phyloP scores from a whole-genome alignment of 2,888 invertebrate species.

The Pilophorus perplexus region DNA sequence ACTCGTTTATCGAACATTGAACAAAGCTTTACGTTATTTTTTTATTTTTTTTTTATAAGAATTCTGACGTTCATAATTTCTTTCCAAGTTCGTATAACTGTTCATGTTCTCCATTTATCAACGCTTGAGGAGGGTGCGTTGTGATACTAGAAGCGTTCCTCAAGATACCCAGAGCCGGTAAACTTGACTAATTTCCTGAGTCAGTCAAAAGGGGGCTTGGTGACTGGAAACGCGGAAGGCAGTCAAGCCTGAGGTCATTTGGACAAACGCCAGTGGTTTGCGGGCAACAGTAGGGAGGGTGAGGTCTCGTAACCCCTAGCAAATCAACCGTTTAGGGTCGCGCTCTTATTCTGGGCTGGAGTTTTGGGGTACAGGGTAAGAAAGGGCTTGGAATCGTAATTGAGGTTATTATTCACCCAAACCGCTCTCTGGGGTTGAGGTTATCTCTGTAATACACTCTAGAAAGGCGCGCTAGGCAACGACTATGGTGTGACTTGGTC shows the following conservation, averaged over 20 bases:
- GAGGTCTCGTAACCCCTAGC: background rate
- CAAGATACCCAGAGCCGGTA: too few relatives aligned
- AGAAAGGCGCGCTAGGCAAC: too few relatives aligned
- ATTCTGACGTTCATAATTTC: too few relatives aligned
- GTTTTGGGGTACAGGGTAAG: background rate
- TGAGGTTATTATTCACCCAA: conserved; percentile 5
- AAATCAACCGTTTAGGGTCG: conserved; percentile 15
- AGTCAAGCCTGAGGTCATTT: conserved; percentile 12
- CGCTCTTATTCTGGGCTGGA: background rate
- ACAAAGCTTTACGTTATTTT: too few relatives aligned
- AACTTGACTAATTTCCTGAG: conserved; percentile 22
- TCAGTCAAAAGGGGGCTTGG: conserved; percentile 7
- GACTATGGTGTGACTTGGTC: too few relatives aligned
- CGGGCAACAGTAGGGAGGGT: background rate
- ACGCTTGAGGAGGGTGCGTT: too few relatives aligned
- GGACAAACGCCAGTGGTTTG: conserved; percentile 10
- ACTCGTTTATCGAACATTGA: too few relatives aligned
- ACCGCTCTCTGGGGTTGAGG: background rate
- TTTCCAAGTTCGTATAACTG: too few relatives aligned
- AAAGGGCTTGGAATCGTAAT: conserved; percentile 5
- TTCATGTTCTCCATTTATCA: too few relatives aligned
- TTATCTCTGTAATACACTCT: conserved; percentile 4
- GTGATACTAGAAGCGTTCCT: too few relatives aligned
- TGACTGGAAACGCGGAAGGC: background rate
- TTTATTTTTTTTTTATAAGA: too few relatives aligned